phyloP scores from a whole-genome alignment of 2,888 invertebrate species.

The Ellobium chinense region DNA sequence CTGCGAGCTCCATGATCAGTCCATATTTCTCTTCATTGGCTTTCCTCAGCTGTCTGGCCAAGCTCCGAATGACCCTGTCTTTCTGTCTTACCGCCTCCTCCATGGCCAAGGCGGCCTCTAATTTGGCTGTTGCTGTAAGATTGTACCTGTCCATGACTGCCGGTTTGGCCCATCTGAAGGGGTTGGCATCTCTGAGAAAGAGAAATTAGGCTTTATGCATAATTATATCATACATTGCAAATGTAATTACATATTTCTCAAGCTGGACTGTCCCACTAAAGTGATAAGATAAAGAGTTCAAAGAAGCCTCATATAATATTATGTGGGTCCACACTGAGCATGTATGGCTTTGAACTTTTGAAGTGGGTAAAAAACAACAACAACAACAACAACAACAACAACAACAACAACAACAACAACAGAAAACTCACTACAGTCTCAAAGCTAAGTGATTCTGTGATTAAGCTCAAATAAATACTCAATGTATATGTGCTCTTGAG shows the following conservation, averaged over 20 bases:
- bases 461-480: too few species aligned
- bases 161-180: not conserved
- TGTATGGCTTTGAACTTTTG: too few species aligned
- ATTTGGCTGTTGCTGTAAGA: not conserved
- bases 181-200: not conserved
- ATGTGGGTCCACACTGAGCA: too few species aligned
- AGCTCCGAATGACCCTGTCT: not conserved
- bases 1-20: not conserved
- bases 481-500: too few species aligned
- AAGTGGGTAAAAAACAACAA: too few species aligned
- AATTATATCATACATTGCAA: not conserved
- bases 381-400: too few species aligned
- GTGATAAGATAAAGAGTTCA: too few species aligned
- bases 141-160: not conserved
- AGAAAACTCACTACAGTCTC: too few species aligned
- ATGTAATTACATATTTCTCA: not conserved
- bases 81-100: not conserved
- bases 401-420: too few species aligned
- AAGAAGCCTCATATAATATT: too few species aligned
- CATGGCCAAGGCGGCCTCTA: not conserved
- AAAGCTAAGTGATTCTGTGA: too few species aligned
- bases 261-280: not conserved
- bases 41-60: not conserved
- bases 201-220: too few species aligned
- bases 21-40: slow-evolving; percentile 9